These are phyloP conservation scores for Chionodraco myersi DNA, from an alignment of 2,113 vertebrate species.

Conservation along the genomic window DNA sequence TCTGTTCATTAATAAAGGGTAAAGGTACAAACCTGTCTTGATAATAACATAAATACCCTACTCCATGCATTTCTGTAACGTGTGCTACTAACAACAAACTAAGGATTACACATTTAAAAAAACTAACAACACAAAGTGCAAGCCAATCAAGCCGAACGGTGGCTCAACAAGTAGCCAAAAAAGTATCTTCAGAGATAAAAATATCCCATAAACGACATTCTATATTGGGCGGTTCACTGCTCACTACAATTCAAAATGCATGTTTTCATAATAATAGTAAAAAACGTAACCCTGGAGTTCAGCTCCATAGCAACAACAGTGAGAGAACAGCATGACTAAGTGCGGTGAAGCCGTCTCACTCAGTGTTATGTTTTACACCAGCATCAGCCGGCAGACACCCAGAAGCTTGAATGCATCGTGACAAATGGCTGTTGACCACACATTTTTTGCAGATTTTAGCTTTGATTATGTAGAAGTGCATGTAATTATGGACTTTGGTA, in stretches of 20 bases:
- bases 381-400: constrained; percentile 20
- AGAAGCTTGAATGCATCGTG: not conserved
- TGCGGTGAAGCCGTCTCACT: constrained; percentile 23
- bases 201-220: not conserved
- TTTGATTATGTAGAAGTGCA: not conserved
- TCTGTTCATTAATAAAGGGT: too few species aligned
- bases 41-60: too few species aligned
- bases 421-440: not conserved
- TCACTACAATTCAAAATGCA: constrained; percentile 14
- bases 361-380: constrained; percentile 23
- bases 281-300: constrained; percentile 38
- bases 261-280: constrained; percentile 31
- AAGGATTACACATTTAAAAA: not conserved
- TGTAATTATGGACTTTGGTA: not conserved
- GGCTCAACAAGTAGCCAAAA: too few species aligned
- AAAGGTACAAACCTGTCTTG: too few species aligned
- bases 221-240: not conserved
- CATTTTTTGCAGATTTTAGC: not conserved
- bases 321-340: constrained; percentile 52
- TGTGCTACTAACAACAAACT: too few species aligned
- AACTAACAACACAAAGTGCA: not conserved
- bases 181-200: not conserved
- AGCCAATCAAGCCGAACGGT: not conserved
- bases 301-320: constrained; percentile 51
- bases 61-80: too few species aligned